These are phyloP conservation scores for Hippocampus guttulatus DNA, from an alignment of 2,113 vertebrate genomes.

Conservation along the genomic window DNA sequence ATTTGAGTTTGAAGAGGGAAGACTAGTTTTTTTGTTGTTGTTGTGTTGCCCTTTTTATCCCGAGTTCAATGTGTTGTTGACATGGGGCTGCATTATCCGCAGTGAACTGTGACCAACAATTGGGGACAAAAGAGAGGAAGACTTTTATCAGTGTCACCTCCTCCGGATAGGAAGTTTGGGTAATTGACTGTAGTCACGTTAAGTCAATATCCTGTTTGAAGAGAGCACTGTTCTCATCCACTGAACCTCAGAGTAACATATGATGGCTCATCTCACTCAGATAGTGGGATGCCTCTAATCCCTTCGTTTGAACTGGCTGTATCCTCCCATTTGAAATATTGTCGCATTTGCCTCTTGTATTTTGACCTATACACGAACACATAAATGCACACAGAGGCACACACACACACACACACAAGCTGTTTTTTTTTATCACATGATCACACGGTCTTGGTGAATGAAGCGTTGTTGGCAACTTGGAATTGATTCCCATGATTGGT, in stretches of 20 bases:
- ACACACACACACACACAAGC: conserved; percentile 11
- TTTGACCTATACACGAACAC: neutral
- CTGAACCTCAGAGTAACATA: conserved; percentile 42
- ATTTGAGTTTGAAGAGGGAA: conserved; percentile 14
- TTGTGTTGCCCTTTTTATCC: neutral
- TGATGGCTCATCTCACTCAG: conserved; percentile 39
- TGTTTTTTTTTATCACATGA: conserved; percentile 41
- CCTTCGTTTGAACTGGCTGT: conserved; percentile 35
- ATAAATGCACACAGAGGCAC: neutral
- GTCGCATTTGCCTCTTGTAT: conserved; percentile 7
- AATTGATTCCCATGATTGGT: conserved; percentile 29
- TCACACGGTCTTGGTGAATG: conserved; percentile 30
- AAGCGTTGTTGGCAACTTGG: conserved; percentile 23
- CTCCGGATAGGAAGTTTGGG: conserved; percentile 69
- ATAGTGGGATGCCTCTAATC: conserved; percentile 44
- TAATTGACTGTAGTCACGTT: conserved; percentile 64
- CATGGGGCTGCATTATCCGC: conserved; percentile 16
- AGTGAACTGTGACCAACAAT: conserved; percentile 25
- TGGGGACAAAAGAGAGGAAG: conserved; percentile 51
- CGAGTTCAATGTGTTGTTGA: conserved; percentile 6
- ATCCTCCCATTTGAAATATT: conserved; percentile 46
- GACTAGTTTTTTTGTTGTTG: neutral
- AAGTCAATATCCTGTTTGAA: conserved; percentile 67
- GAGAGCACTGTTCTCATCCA: conserved; percentile 66
- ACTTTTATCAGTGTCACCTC: conserved; percentile 67